Evolutionary conservation across 2,888 invertebrate genomes (phyloP), one percentile per base, ranked within the genome.

Genomic region (Andrena chrysosceles): DNA sequence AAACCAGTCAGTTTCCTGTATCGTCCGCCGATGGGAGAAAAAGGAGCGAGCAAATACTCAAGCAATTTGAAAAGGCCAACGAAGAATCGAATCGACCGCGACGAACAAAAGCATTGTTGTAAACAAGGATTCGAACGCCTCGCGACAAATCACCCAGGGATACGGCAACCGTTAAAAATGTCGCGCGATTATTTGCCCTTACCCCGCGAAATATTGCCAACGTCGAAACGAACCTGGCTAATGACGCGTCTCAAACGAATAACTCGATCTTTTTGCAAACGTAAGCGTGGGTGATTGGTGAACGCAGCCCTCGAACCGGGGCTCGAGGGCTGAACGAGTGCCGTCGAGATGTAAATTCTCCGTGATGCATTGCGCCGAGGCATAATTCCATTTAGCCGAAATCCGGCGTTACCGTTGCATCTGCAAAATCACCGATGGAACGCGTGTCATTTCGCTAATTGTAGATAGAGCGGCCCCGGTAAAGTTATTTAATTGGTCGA

Each of bases 401-500:
- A 82, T 84, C 64, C 83, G 78, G 77, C 87, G 84, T 75, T 71
- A 56, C 60, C 48, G 69, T 76, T 78, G 56, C 76, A 69, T 75
- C 70, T 63, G 8, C 13, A 64, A 81, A 72, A 81, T n/a, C 29
- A n/a, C 8, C 67, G 63, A 60, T 60, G 42, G 60, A 42, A 59
- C 79, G 70, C 70, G 60, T 75, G 77, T 83, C 73, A 87, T 87
- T 83, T 80, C 52, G 76, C 62, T 87, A 87, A 86, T 85, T 85
- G 76, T 73, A 76, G 56, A 52, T 69, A 64, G 59, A 60, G 23
- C 59, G 64, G 60, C 23, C 42, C 68, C 64, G 52, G 54, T 75
- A 75, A 75, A 85, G 79, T 75, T 80, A 83, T 87, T 77, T 87
- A 86, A 86, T 85, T 80, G 80, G 59, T 0, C 35, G 52, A 84